A percentile compares a stretch with the other conserved stretches of the same genome.
Conservation (phyloP, 2,113 vertebrate species). For the Loxodonta africana region DNA sequence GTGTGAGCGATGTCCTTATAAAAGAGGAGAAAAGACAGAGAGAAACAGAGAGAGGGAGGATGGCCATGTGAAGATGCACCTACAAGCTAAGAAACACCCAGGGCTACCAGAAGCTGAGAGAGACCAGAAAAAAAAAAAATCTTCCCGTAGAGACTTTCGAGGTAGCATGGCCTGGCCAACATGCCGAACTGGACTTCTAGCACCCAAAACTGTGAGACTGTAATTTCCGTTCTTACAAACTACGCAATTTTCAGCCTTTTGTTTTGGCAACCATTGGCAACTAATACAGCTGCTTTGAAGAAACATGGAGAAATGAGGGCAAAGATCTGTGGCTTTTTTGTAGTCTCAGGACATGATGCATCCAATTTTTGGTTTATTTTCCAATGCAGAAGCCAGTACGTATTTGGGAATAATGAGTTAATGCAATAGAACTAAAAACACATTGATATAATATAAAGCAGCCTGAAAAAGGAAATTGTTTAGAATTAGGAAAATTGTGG, state of each 20-base stretch:
- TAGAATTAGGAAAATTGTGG: conserved; percentile 48
- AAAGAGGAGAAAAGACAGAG: neutral
- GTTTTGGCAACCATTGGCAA: neutral
- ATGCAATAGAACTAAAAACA: conserved; percentile 60
- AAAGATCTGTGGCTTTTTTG: neutral
- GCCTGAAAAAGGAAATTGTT: conserved; percentile 51
- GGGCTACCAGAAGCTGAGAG: neutral
- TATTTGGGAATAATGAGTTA: conserved; percentile 68
- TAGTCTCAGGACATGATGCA: neutral
- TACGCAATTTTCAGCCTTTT: neutral
- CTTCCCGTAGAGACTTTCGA: neutral
- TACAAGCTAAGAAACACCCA: neutral
- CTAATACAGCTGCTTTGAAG: neutral
- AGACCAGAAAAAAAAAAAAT: neutral
- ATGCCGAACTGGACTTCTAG: neutral
- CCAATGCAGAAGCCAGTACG: conserved; percentile 33
- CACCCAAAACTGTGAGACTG: neutral
- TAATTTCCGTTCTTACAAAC: neutral
- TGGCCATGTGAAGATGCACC: neutral
- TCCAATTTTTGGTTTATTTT: conserved; percentile 66
- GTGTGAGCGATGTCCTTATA: neutral
- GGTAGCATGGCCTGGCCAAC: neutral
- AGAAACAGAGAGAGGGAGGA: neutral
- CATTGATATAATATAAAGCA: conserved; percentile 49
- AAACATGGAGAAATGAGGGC: neutral